phyloP scores from a whole-genome alignment of 2,113 vertebrate species.

The Hydropotes inermis region DNA sequence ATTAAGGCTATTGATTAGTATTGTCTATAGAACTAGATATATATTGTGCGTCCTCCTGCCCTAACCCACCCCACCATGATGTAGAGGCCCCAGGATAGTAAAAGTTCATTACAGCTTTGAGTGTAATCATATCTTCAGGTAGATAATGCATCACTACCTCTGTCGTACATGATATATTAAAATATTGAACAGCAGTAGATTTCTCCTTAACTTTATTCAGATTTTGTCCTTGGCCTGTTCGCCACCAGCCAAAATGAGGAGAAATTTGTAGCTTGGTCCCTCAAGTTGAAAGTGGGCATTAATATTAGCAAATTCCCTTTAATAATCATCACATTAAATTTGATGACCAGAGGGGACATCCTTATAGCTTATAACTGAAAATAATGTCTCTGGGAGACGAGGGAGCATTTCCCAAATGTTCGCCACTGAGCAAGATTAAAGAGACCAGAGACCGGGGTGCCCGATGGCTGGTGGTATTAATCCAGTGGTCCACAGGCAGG shows the following conservation, averaged over 20 bases:
- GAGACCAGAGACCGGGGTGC: background rate
- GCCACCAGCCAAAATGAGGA: background rate
- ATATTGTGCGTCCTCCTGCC: fast-evolving
- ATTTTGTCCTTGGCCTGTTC: constrained; percentile 2
- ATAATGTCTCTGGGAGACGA: constrained; percentile 43
- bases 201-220: constrained; percentile 25
- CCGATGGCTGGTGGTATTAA: background rate
- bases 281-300: constrained; percentile 61
- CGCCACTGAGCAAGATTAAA: constrained; percentile 36
- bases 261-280: constrained; percentile 52
- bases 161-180: constrained; percentile 19
- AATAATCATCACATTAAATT: constrained; percentile 64
- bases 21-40: background rate
- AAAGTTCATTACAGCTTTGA: background rate
- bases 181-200: constrained; percentile 18
- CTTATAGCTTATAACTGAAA: constrained; percentile 44
- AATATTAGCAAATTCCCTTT: constrained; percentile 68
- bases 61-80: background rate
- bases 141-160: background rate
- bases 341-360: constrained; percentile 48
- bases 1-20: background rate
- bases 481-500: background rate
- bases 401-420: constrained; percentile 35
- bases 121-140: background rate
- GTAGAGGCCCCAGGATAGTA: background rate